Evolutionary conservation across 2,797 vertebrate species (phyloP), one percentile per base, ranked within the genome.

Genomic region (Jordanella pulchra): DNA sequence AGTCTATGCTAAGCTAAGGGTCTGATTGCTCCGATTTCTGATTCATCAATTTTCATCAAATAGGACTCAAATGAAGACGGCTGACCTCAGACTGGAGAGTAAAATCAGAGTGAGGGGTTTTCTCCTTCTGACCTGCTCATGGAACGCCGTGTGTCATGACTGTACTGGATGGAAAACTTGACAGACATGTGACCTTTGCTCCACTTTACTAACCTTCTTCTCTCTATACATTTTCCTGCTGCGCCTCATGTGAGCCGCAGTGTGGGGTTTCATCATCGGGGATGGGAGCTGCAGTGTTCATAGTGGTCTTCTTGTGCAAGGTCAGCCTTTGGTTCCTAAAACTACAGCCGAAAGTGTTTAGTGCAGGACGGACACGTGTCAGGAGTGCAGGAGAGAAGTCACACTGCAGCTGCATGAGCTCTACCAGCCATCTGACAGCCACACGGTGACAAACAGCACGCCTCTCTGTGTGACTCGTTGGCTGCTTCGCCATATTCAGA

Each of bases 101-200:
- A 6, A 23, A 63, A 44, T 68, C 5, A n/a, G 27, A 47, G 39
- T 67, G n/a, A 4, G 63, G 45, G n/a, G 3, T 25, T 10, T 56
- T 74, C 58, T 53, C n/a, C n/a, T n/a, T 73, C 39, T 74, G 67
- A 45, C 70, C 75, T 78, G 30, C 53, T 7, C n/a, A 47, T 1
- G 61, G 11, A 66, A 72, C 74, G 78, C 71, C 63, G 51, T 72
- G 21, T 73, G 73, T 50, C 66, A 80, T 73, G 64, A 72, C 65
- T 25, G 44, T 54, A 65, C 65, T 25, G 35, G 60, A 42, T 48
- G 50, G 66, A 67, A 70, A 75, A 69, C 68, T 27, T 75, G 81
- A 83, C 39, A 71, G 25, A 75, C 60, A 51, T 25, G 17, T 77
- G 85, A 90, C 88, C 91, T 91, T 91, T 92, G 85, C 63, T 85